phyloP scores from a whole-genome alignment of 2,113 vertebrate genomes.

The Pelvicachromis taeniatus region DNA sequence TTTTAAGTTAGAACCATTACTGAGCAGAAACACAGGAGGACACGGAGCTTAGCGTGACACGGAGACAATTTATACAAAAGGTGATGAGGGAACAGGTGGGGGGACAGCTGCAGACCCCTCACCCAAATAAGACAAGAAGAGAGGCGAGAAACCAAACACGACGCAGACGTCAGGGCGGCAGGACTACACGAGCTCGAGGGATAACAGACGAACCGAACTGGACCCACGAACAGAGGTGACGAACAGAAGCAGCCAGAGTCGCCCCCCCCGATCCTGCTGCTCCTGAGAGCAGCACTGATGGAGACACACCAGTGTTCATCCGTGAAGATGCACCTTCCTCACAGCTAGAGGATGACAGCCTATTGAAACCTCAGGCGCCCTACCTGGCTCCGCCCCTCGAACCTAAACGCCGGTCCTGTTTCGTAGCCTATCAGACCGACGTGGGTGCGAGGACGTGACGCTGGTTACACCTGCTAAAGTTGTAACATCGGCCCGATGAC shows the following conservation, averaged over 20 bases:
- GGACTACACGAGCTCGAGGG: no score
- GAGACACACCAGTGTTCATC: background rate
- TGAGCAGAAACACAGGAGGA: background rate
- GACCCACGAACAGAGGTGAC: no score
- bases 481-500: background rate
- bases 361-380: background rate
- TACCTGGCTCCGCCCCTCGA: background rate
- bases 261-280: background rate
- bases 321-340: background rate
- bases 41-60: background rate
- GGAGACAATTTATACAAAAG: background rate
- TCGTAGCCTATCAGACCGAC: no score
- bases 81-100: background rate
- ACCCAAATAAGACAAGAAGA: background rate
- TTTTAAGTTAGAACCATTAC: background rate
- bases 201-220: no score
- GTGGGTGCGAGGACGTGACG: no score
- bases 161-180: no score
- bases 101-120: background rate
- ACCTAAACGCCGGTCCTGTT: background rate
- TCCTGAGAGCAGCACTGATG: background rate
- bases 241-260: background rate
- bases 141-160: no score
- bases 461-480: no score
- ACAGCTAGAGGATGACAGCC: background rate